phyloP scores from a whole-genome alignment of 1,140 invertebrate genomes.

The Meloidogyne hapla region DNA sequence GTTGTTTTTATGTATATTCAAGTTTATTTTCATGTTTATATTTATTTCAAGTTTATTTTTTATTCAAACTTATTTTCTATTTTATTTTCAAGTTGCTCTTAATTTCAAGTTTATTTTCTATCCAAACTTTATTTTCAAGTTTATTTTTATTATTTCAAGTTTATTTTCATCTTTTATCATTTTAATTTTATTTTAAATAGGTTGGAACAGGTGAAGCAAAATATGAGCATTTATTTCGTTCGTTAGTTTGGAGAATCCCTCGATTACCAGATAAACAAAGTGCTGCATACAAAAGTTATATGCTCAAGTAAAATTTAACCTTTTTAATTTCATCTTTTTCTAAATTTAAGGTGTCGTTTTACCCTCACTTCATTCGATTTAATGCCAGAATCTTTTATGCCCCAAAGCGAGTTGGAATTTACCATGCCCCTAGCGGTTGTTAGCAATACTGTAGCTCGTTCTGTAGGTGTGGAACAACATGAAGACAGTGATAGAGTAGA shows the following conservation, averaged over 20 bases:
- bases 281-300: conserved; percentile 61
- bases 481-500: conserved; percentile 89
- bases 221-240: conserved; percentile 94
- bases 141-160: not conserved
- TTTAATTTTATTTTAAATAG: not conserved
- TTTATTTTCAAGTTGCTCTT: no score
- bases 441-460: conserved; percentile 90
- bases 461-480: conserved; percentile 78
- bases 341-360: conserved; percentile 73
- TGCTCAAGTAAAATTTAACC: conserved; percentile 50
- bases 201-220: conserved; percentile 80
- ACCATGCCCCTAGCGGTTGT: conserved; percentile 97
- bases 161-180: not conserved
- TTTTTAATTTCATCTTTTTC: conserved; percentile 3
- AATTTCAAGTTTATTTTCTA: not conserved
- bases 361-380: conserved; percentile 93
- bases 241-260: conserved; percentile 96
- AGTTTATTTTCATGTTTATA: not conserved
- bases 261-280: conserved; percentile 61
- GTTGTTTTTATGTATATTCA: no score
- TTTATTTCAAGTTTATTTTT: not conserved
- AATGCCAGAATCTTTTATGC: conserved; percentile 85
- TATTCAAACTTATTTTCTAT: not conserved
- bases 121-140: not conserved
- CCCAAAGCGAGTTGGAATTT: conserved; percentile 87